Base-by-base conservation (phyloP, 2,113 vertebrate species). In the Microcebus tavaratra region DNA sequence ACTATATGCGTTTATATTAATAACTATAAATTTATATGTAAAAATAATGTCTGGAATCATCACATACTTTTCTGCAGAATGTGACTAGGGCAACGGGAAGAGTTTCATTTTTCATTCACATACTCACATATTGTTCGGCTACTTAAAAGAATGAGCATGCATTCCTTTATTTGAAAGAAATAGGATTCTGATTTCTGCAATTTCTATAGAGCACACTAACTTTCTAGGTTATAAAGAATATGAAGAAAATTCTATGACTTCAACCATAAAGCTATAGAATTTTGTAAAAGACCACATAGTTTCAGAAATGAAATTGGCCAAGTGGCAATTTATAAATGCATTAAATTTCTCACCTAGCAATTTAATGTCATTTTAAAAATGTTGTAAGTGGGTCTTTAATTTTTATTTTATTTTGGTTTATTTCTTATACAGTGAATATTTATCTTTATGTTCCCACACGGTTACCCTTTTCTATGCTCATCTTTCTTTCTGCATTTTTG, bases 341-440 rank as follows among this genome's bases (percentile, higher is more conserved):
- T 91, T 82, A 55, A 55, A 55, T 57, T 93, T 59, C 45, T 93
- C 78, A 36, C 42, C 39, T 81, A 53, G 29, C 15, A 81, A 93
- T 59, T 92, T 88, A 83, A 90, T 72, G 12, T 67, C 79, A 95
- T 79, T 63, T 68, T 80, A 90, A 45, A 70, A 68, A 84, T 91
- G 12, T 13, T 67, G 70, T 63, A 81, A 90, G 27, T 45, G 67
- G 11, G 2, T 48, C 31, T 94, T 34, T 84, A 55, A 63, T 78
- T 95, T 55, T 55, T 55, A 55, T 55, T 55, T 55, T 55, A 55
- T 18, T 55, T 55, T 55, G 17, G 53, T 55, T 55, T 55, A 15
- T 53, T 55, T 55, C 15, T 55, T 55, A 55, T 55, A 18, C 53
- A 55, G 53, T 55, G 15, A 18, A 55, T 18, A 17, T 55, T 55